Evolutionary conservation across 2,797 vertebrate species (phyloP), one percentile per base, ranked within the genome.

Genomic region (Hoplostethus mediterraneus): DNA sequence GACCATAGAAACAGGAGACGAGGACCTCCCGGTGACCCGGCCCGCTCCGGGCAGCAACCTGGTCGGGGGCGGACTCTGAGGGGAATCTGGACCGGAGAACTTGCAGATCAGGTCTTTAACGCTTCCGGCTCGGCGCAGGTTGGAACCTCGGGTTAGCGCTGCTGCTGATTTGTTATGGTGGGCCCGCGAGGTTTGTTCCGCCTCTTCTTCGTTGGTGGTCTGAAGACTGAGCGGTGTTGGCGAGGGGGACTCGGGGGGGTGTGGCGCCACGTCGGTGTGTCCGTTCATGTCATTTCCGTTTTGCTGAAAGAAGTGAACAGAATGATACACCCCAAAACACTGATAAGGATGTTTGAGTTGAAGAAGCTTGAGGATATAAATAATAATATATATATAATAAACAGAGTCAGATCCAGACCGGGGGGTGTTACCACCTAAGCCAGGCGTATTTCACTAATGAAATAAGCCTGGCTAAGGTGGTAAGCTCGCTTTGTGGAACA

Each of bases 61-160:
- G 3, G 0, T 45, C 4, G 16, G 9, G 2, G 55, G 56, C n/a
- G 60, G 67, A 16, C 67, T 77, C 49, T 25, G 68, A 9, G 67
- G 58, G 9, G 73, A 73, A 13, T 86, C 83, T 0, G 63, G 63
- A 59, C 62, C 71, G 0, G 93, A 93, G 73, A 94, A 94, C 82
- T 73, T 92, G 67, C 16, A 61, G 70, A 94, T 92, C 70, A 95
- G 88, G 38, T 91, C 63, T 83, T 94, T 94, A 38, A 95, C 71
- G 17, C 92, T 94, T 55, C 86, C 59, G 0, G 84, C 60, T 56
- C 82, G 83, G 0, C 54, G 76, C 51, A 94, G 81, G 56, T 71
- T 84, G 17, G 84, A 73, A 12, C 58, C 44, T 11, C 45, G 16
- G 21, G 38, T 36, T 57, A 63, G 31, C 9, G 66, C 60, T 11